phyloP scores from a whole-genome alignment of 2,797 vertebrate species.

The Coregonus ussuriensis region DNA sequence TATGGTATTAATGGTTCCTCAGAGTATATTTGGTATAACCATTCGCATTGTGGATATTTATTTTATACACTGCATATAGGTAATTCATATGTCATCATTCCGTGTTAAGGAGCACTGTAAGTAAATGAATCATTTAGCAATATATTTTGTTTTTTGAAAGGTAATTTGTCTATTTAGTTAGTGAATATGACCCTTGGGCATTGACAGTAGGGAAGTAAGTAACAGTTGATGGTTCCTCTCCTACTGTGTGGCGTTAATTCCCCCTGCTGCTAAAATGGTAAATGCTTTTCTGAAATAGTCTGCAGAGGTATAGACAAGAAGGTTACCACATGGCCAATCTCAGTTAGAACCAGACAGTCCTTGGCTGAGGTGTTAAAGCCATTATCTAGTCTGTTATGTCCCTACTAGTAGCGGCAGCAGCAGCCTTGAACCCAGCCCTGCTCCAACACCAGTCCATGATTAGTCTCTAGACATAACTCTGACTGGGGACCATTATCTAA shows the following conservation, averaged over 20 bases:
- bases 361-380: too few species aligned
- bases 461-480: not conserved
- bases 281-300: too few species aligned
- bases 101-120: not conserved
- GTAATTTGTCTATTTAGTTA: not conserved
- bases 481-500: not conserved
- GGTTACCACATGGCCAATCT: too few species aligned
- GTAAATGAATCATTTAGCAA: not conserved
- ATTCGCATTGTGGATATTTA: not conserved
- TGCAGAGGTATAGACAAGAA: too few species aligned
- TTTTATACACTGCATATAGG: not conserved
- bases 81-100: not conserved
- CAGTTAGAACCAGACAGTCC: too few species aligned
- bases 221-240: not conserved
- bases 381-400: too few species aligned
- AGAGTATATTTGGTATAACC: not conserved
- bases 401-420: too few species aligned
- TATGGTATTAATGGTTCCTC: not conserved
- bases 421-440: too few species aligned
- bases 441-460: too few species aligned
- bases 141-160: not conserved
- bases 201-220: conserved; percentile 3
- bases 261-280: too few species aligned
- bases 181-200: not conserved
- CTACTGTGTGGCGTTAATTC: too few species aligned